Evolutionary conservation across 2,888 invertebrate genomes (phyloP).

Genomic region (Entomobrya proxima): DNA sequence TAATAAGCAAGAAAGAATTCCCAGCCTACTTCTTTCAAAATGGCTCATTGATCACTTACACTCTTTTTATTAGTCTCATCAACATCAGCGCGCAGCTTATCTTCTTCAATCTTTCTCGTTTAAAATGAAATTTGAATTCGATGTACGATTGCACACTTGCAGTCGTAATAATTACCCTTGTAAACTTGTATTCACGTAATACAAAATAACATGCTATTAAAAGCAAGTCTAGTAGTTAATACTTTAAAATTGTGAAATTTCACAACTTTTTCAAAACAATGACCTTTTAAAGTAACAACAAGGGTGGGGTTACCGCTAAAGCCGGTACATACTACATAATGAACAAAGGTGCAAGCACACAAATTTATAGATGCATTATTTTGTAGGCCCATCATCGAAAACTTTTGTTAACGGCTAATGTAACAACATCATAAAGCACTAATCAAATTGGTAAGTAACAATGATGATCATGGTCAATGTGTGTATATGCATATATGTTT

Average conservation of each 20-base stretch:
- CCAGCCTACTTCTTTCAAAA: conserved; percentile 7
- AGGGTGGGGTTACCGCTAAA: background rate
- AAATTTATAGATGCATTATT: no score
- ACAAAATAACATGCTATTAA: background rate
- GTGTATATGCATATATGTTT: background rate
- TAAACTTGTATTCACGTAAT: conserved; percentile 35
- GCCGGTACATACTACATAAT: background rate
- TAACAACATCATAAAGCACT: background rate
- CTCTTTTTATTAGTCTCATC: conserved; percentile 17
- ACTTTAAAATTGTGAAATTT: conserved; percentile 35
- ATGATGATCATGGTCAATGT: background rate
- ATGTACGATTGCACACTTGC: background rate
- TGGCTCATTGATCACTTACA: conserved; percentile 34
- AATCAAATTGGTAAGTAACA: background rate
- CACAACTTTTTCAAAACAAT: conserved; percentile 36
- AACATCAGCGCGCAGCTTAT: conserved; percentile 10
- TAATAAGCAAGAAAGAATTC: no score
- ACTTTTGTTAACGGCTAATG: conserved; percentile 6
- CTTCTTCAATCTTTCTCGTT: background rate
- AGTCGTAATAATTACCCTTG: conserved; percentile 18
- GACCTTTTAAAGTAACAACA: conserved; percentile 4
- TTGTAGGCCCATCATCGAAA: background rate
- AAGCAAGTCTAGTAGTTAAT: no score
- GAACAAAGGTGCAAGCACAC: background rate
- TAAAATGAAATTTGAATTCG: background rate